phyloP scores from a whole-genome alignment of 2,797 vertebrate genomes.

The Manis crassicaudata region DNA sequence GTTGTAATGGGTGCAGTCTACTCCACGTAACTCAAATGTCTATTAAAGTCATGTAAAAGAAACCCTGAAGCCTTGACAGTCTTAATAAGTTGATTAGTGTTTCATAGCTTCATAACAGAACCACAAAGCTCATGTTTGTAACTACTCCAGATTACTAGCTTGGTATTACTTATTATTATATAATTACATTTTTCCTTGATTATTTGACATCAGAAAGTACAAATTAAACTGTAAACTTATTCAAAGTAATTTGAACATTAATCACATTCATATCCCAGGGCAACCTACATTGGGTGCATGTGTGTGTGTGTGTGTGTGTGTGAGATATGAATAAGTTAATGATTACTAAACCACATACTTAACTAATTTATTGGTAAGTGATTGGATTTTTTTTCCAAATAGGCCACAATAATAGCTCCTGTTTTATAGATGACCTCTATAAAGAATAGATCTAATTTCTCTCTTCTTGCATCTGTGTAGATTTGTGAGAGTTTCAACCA shows the following conservation, averaged over 20 bases:
- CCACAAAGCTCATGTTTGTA: background rate
- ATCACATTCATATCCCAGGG: background rate
- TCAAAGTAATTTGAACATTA: background rate
- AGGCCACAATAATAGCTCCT: background rate
- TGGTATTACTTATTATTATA: constrained; percentile 26
- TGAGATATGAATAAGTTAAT: background rate
- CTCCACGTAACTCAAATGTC: constrained; percentile 43
- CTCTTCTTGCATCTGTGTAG: background rate
- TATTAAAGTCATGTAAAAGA: constrained; percentile 56
- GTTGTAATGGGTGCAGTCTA: background rate
- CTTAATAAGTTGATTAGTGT: constrained; percentile 45
- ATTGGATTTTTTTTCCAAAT: background rate
- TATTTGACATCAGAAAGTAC: background rate
- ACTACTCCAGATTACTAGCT: background rate
- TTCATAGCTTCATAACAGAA: constrained; percentile 27
- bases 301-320: no score
- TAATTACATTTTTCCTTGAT: background rate
- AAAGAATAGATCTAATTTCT: background rate
- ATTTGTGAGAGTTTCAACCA: background rate
- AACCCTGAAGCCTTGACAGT: constrained; percentile 38
- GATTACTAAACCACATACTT: background rate
- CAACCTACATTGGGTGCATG: background rate
- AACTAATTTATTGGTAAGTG: background rate
- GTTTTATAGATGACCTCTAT: background rate
- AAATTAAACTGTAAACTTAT: constrained; percentile 7